Evolutionary conservation across 2,113 vertebrate genomes (phyloP), one percentile per base, ranked within the genome.

Genomic region (Clarias gariepinus): DNA sequence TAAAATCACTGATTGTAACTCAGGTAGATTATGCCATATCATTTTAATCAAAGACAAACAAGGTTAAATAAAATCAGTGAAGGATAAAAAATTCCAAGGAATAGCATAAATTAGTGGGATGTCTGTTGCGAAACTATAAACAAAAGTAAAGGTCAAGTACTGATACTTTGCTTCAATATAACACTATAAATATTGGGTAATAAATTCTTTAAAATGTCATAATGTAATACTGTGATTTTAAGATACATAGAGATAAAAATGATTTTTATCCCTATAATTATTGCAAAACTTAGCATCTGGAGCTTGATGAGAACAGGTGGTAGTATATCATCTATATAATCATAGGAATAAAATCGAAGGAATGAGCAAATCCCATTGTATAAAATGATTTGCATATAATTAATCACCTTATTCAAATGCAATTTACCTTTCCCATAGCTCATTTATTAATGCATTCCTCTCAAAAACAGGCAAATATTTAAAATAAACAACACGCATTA

Each of bases 231-330:
- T n/a, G 9, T 16, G 1, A n/a, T 30, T 28, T 16, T n/a, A n/a
- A 53, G 41, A 25, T 76, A 52, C 23, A 19, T 55, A 78, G 7
- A 12, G 15, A 78, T n/a, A 28, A 77, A 77, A 77, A 18, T 47
- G 2, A 18, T 11, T 52, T 52, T 73, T 19, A 73, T 47, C 4
- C 52, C 23, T 21, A 52, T 47, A 47, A 47, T 23, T 28, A 55
- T 76, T 52, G 25, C 25, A 19, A 78, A 78, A 28, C 7, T 0
- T 55, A 33, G 23, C 16, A 41, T 36, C 8, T 19, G 61, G n/a
- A 68, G 18, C 19, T 63, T 69, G 80, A 41, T 19, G 76, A 64
- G 80, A 81, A 53, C 57, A 36, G 64, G 41, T 81, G 86, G 79
- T 30, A 71, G 16, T 69, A 30, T 33, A 10, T 36, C 69, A 41